Evolutionary conservation across 2,797 vertebrate genomes (phyloP), one percentile per base, ranked within the genome.

Genomic region (Tinamus major): DNA sequence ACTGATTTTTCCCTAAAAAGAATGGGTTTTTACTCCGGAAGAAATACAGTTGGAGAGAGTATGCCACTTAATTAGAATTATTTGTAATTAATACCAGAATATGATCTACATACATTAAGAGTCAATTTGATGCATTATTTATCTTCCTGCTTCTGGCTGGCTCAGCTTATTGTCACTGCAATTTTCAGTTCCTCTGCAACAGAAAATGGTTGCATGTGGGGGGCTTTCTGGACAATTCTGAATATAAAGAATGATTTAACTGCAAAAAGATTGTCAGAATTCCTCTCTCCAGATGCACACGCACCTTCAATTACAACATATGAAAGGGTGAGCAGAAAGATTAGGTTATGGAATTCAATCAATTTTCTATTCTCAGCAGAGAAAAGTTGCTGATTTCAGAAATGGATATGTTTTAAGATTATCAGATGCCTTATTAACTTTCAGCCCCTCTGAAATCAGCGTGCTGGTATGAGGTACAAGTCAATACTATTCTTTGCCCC

Each of bases 101-200:
- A 35, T 51, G 92, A 92, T 79, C 69, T 86, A 76, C 85, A 93
- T 76, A 78, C 18, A 94, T 92, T 86, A 95, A 53, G 42, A 86
- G 89, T 84, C 92, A 81, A 79, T 90, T 92, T 79, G 35, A 93
- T 71, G 48, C 31, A 86, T 92, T 95, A 93, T 93, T 95, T 87
- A 85, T 94, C 69, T 87, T 90, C 49, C 39, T 69, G 49, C 33
- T 63, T 78, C 80, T 87, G n/a, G 58, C 58, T 90, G 69, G 29
- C 70, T 90, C 41, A 61, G 68, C 20, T 92, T 71, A 93, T 82
- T 92, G 68, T 90, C 91, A 88, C 31, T 55, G 37, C 48, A 95
- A 77, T 93, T 92, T 85, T 81, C 10, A 90, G 84, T 94, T 95
- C 75, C 68, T 81, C 51, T 75, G 82, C 68, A 84, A 77, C 17